Evolutionary conservation across 2,797 vertebrate species (phyloP).

Genomic region (Oreochromis grahami): DNA sequence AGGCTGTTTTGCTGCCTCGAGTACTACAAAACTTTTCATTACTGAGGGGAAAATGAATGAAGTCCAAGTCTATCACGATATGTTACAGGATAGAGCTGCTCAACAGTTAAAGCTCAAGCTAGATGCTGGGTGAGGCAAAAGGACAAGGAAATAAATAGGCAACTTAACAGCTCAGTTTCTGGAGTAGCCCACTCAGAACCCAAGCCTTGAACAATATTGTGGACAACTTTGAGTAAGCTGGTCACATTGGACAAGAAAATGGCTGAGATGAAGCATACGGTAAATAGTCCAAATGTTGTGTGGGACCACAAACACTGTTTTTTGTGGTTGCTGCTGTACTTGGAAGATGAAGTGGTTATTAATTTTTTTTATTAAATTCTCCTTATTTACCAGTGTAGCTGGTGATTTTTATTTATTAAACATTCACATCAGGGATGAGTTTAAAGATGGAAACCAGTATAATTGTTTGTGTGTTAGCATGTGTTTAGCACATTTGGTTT

Average conservation of each 20-base stretch:
- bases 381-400: neutral
- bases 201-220: neutral
- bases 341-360: neutral
- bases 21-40: neutral
- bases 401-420: neutral
- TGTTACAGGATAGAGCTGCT: neutral
- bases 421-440: neutral
- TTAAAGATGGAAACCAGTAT: neutral
- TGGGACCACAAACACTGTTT: neutral
- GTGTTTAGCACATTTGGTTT: neutral
- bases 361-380: neutral
- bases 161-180: neutral
- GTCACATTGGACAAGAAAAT: neutral
- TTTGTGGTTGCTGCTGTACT: neutral
- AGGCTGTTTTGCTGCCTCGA: neutral
- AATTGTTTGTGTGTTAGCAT: neutral
- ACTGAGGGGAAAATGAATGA: neutral
- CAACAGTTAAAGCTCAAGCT: neutral
- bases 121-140: neutral
- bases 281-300: neutral
- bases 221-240: neutral
- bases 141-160: neutral
- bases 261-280: neutral
- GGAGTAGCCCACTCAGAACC: neutral
- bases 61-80: neutral